Percentiles rank a stretch among this genome's conserved stretches.
These are phyloP conservation scores for Dynastes hyllus DNA, from an alignment of 2,888 invertebrate species.

Conservation along the genomic window DNA sequence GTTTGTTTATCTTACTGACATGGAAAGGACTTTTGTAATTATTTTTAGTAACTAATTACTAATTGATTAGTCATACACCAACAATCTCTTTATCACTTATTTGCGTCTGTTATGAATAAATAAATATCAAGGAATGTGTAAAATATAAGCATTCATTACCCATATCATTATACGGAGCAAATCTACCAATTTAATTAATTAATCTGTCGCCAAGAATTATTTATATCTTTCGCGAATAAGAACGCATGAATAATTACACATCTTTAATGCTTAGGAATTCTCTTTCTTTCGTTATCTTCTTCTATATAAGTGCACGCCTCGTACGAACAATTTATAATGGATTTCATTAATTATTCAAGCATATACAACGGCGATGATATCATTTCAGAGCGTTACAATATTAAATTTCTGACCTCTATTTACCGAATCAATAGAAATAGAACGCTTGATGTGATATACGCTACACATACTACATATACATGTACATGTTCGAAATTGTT, in stretches of 20 bases:
- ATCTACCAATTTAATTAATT: not conserved
- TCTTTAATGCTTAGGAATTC: no score
- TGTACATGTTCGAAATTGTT: conserved; percentile 12
- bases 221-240: not conserved
- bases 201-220: not conserved
- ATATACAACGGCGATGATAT: conserved; percentile 23
- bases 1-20: no score
- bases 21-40: no score
- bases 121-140: no score
- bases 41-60: no score
- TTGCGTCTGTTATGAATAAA: no score
- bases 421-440: conserved; percentile 42
- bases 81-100: no score
- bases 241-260: not conserved
- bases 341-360: conserved; percentile 32
- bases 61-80: no score
- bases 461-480: conserved; percentile 29
- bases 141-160: no score
- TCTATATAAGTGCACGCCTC: no score
- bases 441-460: not conserved
- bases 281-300: no score
- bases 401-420: conserved; percentile 47
- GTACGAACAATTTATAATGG: not conserved
- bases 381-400: conserved; percentile 28
- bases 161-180: no score